Conservation (phyloP, 2,113 vertebrate genomes). For the Chlamydotis undulata region DNA sequence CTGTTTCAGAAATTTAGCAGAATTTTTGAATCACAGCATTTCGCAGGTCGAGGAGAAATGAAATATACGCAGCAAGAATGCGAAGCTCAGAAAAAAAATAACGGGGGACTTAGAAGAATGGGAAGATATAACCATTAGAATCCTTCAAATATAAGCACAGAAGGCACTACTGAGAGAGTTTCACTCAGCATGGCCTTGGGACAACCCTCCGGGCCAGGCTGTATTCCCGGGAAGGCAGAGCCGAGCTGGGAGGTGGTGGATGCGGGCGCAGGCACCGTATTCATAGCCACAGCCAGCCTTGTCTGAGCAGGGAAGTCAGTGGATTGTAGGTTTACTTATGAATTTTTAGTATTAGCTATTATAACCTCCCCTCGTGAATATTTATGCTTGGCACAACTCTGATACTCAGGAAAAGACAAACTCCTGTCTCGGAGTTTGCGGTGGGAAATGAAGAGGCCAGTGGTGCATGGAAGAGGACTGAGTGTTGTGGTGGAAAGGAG, state of each 20-base stretch:
- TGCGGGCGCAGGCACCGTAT: no score
- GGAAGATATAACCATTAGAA: not conserved
- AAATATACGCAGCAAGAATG: not conserved
- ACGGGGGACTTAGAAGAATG: not conserved
- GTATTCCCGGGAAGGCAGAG: not conserved
- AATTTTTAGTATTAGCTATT: not conserved
- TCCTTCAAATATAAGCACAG: not conserved
- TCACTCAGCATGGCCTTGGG: fast-evolving
- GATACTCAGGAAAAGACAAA: not conserved
- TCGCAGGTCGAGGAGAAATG: not conserved
- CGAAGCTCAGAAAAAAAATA: not conserved
- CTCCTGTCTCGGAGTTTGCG: not conserved
- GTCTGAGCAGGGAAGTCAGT: not conserved
- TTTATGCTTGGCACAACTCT: not conserved
- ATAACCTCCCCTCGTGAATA: not conserved
- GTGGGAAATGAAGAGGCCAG: not conserved
- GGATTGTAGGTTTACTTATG: not conserved
- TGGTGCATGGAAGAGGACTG: not conserved
- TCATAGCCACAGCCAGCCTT: not conserved
- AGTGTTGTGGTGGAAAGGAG: not conserved
- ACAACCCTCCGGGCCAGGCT: not conserved
- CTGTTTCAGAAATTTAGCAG: conserved; percentile 2
- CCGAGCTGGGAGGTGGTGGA: not conserved
- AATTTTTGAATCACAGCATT: not conserved
- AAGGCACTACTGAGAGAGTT: not conserved